Evolutionary conservation across 2,797 vertebrate genomes (phyloP).

Genomic region (Crax fasciolata): DNA sequence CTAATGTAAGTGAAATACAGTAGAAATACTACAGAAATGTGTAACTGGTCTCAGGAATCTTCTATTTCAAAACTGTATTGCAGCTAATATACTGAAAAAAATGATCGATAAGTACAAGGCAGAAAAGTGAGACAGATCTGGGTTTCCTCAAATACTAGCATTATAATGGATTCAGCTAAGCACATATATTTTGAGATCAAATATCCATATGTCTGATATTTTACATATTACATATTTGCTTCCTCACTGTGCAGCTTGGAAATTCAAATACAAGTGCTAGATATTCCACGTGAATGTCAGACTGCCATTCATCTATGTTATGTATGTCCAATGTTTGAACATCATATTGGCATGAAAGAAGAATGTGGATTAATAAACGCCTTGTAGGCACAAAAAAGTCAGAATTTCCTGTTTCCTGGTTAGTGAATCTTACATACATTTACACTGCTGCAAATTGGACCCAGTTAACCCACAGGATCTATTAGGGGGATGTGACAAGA

Average conservation of each 20-base stretch:
- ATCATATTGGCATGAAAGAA: neutral
- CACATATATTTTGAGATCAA: neutral
- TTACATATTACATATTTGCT: neutral
- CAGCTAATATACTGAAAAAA: neutral
- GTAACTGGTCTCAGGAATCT: neutral
- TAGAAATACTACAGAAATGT: neutral
- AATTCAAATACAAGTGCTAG: neutral
- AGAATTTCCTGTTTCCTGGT: neutral
- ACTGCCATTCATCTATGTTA: neutral
- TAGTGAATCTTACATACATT: neutral
- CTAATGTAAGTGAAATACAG: neutral
- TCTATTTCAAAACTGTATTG: neutral
- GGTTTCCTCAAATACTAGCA: neutral
- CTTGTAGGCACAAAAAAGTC: neutral
- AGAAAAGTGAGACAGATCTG: neutral
- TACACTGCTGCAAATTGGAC: neutral
- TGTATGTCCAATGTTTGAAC: neutral
- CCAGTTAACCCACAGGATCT: neutral
- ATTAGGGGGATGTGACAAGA: neutral
- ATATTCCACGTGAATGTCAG: neutral
- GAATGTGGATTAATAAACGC: neutral
- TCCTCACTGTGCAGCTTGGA: neutral
- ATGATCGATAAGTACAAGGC: neutral
- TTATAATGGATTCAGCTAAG: neutral
- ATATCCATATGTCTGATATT: too few species aligned